Evolutionary conservation across 2,113 vertebrate species (phyloP).

Genomic region (Muntiacus reevesi): DNA sequence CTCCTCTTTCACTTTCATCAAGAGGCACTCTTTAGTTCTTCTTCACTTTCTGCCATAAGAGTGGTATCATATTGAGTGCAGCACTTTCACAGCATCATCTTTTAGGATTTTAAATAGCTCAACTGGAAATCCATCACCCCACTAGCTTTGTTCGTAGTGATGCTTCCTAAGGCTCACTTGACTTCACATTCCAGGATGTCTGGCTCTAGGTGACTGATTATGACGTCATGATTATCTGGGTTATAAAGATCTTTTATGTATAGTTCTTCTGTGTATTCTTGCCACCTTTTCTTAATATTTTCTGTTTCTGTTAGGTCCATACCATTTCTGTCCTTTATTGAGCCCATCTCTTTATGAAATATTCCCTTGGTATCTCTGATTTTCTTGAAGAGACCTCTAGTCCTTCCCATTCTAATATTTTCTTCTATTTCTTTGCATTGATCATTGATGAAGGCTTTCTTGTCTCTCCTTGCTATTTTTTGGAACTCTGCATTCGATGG

Average conservation of each 20-base stretch:
- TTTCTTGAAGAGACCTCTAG: neutral
- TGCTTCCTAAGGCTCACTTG: neutral
- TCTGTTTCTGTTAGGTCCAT: neutral
- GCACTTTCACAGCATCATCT: neutral
- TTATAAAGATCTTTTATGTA: neutral
- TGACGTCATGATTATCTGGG: too few species aligned
- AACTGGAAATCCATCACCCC: neutral
- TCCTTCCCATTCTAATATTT: neutral
- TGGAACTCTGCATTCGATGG: neutral
- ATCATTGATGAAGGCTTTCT: accelerated
- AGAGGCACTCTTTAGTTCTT: neutral
- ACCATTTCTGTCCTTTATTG: neutral
- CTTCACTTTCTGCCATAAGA: neutral
- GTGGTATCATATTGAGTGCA: neutral
- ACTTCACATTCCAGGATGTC: neutral
- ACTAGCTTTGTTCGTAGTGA: neutral
- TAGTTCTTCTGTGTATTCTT: neutral
- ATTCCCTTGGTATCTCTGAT: neutral
- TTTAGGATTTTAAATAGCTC: neutral
- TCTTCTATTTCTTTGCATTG: neutral
- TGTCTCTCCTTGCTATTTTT: neutral
- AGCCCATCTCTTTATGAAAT: neutral
- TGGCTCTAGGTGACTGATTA: neutral
- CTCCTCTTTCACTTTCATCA: neutral
- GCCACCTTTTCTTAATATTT: neutral